Evolutionary conservation across 1,140 invertebrate genomes (phyloP).

Genomic region (Euwallacea similis): DNA sequence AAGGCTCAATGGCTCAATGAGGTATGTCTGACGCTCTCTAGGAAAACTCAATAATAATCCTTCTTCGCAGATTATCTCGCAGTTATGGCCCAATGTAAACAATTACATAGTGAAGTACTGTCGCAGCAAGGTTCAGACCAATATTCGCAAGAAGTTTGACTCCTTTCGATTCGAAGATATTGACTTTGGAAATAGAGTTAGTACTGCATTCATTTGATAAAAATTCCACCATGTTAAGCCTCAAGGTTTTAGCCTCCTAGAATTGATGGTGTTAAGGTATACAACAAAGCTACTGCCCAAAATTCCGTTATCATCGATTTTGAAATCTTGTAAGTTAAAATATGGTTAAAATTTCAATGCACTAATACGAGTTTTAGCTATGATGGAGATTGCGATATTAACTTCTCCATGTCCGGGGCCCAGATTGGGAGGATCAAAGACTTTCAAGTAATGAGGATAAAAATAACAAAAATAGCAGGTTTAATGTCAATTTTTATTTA

Average conservation of each 20-base stretch:
- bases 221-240: slow-evolving; percentile 17
- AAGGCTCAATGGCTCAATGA: slow-evolving; percentile 93
- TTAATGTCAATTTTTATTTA: slow-evolving; percentile 46
- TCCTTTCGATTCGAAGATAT: slow-evolving; percentile 90
- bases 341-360: not conserved
- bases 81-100: slow-evolving; percentile 94
- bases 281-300: slow-evolving; percentile 84
- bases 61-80: slow-evolving; percentile 71
- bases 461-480: not conserved
- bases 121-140: slow-evolving; percentile 79
- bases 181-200: slow-evolving; percentile 84
- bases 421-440: slow-evolving; percentile 85
- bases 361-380: slow-evolving; percentile 64
- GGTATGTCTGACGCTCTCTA: slow-evolving; percentile 59
- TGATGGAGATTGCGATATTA: slow-evolving; percentile 90
- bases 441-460: slow-evolving; percentile 55
- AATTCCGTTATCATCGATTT: slow-evolving; percentile 95
- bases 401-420: slow-evolving; percentile 78
- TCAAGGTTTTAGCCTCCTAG: slow-evolving; percentile 71
- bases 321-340: slow-evolving; percentile 79
- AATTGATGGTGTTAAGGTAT: slow-evolving; percentile 91
- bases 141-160: slow-evolving; percentile 77
- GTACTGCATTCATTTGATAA: slow-evolving; percentile 40
- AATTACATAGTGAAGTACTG: slow-evolving; percentile 79
- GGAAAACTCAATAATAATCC: not conserved